Evolutionary conservation across 2,888 invertebrate genomes (phyloP).

Genomic region (Mimachlamys varia): DNA sequence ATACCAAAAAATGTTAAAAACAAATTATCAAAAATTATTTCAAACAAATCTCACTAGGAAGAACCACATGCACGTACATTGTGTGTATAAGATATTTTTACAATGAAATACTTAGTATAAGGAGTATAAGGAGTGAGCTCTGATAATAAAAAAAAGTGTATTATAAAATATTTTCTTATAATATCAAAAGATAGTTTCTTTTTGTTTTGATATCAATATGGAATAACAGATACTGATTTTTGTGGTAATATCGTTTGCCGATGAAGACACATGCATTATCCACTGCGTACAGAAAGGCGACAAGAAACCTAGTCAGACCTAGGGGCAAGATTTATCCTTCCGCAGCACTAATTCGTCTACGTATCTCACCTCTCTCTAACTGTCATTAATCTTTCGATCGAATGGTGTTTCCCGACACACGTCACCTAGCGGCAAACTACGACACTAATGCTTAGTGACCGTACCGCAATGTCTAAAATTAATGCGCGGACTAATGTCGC

Average conservation of each 20-base stretch:
- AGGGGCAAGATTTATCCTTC: neutral
- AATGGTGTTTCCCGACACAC: constrained; percentile 2
- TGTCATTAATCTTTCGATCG: neutral
- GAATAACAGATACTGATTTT: no score
- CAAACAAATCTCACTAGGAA: no score
- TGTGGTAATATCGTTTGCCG: neutral
- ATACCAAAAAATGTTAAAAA: no score
- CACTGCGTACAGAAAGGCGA: neutral
- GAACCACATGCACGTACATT: no score
- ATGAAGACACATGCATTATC: neutral
- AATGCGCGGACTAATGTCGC: neutral
- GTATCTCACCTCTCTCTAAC: neutral
- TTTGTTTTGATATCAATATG: no score
- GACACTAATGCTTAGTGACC: constrained; percentile 7
- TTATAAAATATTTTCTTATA: no score
- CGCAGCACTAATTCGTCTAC: constrained; percentile 15
- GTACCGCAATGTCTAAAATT: constrained; percentile 21
- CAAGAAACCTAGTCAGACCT: neutral
- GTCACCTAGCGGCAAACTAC: constrained; percentile 15
- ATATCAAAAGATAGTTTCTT: no score
- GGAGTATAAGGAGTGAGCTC: no score
- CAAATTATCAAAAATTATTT: no score
- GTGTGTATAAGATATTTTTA: no score
- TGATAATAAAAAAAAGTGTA: no score
- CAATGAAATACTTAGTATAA: no score